A percentile compares a stretch with the other conserved stretches of the same genome.
Evolutionary conservation across 2,113 vertebrate species (phyloP).

Genomic region (Macaca mulatta): DNA sequence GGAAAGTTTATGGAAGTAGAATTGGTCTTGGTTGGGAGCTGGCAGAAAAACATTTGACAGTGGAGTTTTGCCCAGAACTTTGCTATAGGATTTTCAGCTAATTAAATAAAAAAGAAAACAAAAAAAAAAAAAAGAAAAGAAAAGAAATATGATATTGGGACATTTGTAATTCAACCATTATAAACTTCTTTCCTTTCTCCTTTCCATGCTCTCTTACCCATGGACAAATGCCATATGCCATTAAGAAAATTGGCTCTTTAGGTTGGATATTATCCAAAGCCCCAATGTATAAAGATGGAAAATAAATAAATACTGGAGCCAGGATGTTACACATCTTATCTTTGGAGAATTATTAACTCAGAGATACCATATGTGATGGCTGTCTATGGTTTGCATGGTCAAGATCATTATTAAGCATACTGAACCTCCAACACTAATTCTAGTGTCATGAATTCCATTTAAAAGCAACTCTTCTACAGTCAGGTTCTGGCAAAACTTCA

Average conservation of each 20-base stretch:
- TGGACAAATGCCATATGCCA: conserved; percentile 70
- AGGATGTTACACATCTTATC: conserved; percentile 82
- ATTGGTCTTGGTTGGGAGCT: not conserved
- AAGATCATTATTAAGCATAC: conserved; percentile 78
- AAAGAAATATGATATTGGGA: conserved; percentile 38
- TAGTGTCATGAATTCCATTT: conserved; percentile 80
- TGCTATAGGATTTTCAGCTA: conserved; percentile 26
- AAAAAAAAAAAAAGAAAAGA: too few species aligned
- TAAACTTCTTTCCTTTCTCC: not conserved
- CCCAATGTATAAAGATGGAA: conserved; percentile 75
- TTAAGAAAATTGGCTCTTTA: conserved; percentile 75
- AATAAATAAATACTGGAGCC: conserved; percentile 79
- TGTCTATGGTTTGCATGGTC: conserved; percentile 68
- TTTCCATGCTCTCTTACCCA: not conserved
- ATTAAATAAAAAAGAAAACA: not conserved
- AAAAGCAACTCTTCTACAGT: conserved; percentile 74
- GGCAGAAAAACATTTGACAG: conserved; percentile 11
- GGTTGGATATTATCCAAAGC: conserved; percentile 78
- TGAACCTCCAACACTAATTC: conserved; percentile 79
- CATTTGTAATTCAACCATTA: not conserved
- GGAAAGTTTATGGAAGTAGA: not conserved
- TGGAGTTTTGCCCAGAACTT: conserved; percentile 10
- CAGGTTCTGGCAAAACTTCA: conserved; percentile 82
- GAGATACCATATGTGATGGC: conserved; percentile 77
- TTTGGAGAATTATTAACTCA: conserved; percentile 81